Evolutionary conservation across 2,797 vertebrate species (phyloP).

Genomic region (Myripristis murdjan): DNA sequence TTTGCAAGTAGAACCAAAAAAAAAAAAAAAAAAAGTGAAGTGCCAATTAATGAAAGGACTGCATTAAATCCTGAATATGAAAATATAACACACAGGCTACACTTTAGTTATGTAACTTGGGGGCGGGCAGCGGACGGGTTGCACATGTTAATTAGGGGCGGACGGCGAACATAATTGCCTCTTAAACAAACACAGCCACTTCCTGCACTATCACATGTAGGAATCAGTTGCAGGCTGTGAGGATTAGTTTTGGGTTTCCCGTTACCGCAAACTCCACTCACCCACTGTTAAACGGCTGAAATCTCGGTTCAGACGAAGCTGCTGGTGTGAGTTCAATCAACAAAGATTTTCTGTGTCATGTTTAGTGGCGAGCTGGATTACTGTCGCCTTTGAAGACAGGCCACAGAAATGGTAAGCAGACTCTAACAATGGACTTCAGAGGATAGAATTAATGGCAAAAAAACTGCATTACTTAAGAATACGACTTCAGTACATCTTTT

Average conservation of each 20-base stretch:
- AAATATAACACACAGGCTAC: background rate
- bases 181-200: constrained; percentile 64
- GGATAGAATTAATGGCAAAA: too few relatives aligned
- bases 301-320: background rate
- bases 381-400: too few relatives aligned
- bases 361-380: too few relatives aligned
- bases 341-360: too few relatives aligned
- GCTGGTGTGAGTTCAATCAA: too few relatives aligned
- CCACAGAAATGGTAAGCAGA: too few relatives aligned
- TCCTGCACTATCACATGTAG: constrained; percentile 24
- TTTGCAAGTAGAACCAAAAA: background rate
- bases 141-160: constrained; percentile 28
- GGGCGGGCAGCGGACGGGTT: constrained; percentile 26
- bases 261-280: constrained; percentile 1
- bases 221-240: constrained; percentile 30
- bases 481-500: too few relatives aligned
- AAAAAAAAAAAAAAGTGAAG: too few relatives aligned
- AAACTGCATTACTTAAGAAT: too few relatives aligned
- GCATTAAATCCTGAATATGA: background rate
- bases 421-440: too few relatives aligned
- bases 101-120: constrained; percentile 24
- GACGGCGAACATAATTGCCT: constrained; percentile 36
- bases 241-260: constrained; percentile 47
- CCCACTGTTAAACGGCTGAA: constrained; percentile 28
- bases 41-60: too few relatives aligned